phyloP scores from a whole-genome alignment of 1,140 invertebrate genomes.

The Drosophila persimilis region DNA sequence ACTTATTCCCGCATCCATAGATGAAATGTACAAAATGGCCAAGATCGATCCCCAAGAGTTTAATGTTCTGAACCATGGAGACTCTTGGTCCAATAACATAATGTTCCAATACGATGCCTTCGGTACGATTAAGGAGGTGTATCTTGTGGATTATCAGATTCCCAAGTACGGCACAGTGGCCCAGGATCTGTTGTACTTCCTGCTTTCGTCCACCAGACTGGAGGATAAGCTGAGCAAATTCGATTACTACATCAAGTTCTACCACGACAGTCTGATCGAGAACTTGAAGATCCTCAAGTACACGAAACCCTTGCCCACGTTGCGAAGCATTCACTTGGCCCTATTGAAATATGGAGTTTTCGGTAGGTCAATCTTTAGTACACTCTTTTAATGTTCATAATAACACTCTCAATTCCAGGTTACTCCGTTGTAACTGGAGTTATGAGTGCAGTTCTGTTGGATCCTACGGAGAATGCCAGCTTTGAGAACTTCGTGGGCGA shows the following conservation, averaged over 20 bases:
- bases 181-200: conserved; percentile 64
- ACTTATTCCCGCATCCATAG: conserved; percentile 16
- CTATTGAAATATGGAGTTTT: conserved; percentile 56
- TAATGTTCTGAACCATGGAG: conserved; percentile 87
- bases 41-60: conserved; percentile 83
- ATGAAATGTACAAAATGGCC: conserved; percentile 35
- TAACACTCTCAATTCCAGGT: conserved; percentile 6
- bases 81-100: conserved; percentile 85
- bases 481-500: conserved; percentile 63
- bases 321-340: conserved; percentile 59
- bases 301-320: conserved; percentile 48
- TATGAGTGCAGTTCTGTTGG: conserved; percentile 68
- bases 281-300: conserved; percentile 64
- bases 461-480: conserved; percentile 61
- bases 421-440: conserved; percentile 55
- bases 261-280: conserved; percentile 62
- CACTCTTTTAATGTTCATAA: neutral
- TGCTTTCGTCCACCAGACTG: conserved; percentile 64
- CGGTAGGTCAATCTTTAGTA: conserved; percentile 39
- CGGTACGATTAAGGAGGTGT: conserved; percentile 77
- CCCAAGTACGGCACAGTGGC: conserved; percentile 60
- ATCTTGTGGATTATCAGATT: conserved; percentile 68
- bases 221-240: conserved; percentile 72
- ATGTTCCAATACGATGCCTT: conserved; percentile 85
- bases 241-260: conserved; percentile 70